Conservation (phyloP, 2,888 invertebrate genomes). For the Ctenicera cuprea region DNA sequence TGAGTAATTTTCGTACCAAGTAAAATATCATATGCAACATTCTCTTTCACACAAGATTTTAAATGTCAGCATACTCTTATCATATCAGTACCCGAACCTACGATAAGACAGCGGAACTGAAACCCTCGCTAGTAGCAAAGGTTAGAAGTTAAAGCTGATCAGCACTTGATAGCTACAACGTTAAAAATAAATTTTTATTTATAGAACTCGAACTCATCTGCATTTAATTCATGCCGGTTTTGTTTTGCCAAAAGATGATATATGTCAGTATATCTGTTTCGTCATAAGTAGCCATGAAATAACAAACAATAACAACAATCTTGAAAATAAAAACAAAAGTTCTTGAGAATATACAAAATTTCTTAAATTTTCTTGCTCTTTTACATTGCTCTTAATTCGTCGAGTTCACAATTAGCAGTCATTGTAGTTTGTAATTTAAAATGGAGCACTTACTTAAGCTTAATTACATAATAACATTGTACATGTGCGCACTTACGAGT, state of each 20-base stretch:
- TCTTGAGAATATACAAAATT: background rate
- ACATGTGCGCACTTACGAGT: conserved; percentile 1
- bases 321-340: no score
- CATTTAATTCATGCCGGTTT: conserved; percentile 18
- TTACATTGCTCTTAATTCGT: background rate
- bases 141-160: conserved; percentile 35
- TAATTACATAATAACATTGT: conserved; percentile 35
- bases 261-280: no score
- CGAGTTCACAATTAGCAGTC: background rate
- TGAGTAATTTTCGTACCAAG: no score
- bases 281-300: no score
- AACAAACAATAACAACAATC: no score
- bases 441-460: conserved; percentile 34
- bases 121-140: conserved; percentile 30
- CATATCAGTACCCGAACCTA: conserved; percentile 36
- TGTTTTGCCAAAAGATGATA: background rate
- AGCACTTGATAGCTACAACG: conserved; percentile 28
- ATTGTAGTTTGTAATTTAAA: conserved; percentile 6
- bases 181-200: conserved; percentile 35
- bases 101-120: conserved; percentile 34
- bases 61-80: background rate
- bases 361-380: background rate
- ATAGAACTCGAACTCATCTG: conserved; percentile 10
- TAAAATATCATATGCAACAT: no score
- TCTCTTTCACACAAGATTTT: background rate